Evolutionary conservation across 2,888 invertebrate species (phyloP), one percentile per base, ranked within the genome.

Genomic region (Adelphocoris suturalis): DNA sequence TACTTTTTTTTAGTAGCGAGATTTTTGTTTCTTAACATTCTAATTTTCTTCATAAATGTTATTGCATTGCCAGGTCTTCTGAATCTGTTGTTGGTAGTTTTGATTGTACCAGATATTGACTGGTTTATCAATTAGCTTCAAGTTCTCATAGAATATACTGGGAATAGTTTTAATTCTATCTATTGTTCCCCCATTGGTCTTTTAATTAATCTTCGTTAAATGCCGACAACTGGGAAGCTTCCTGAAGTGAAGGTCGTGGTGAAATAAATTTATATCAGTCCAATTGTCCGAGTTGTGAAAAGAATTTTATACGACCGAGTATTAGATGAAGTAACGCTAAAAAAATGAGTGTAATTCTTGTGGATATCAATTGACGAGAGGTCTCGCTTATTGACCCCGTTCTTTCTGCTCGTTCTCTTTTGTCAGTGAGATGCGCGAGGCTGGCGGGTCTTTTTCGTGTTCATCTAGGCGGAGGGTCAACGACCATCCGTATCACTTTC

Each of bases 351-450:
- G 86, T 75, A 86, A 47, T 75, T 75, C 86, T 75, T 86, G 86
- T 86, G 75, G 86, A 86, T 86, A 86, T 86, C 86, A 86, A 86
- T 86, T 86, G 57, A 19, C 61, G 0, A 47, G 75, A 47, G 75
- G 86, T 86, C 86, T 12, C 75, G 47, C 86, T 86, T 86, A 86
- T 86, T 86, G 86, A 86, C 86, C 86, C 47, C 75, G 23, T 75
- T 86, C 28, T 57, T 57, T 28, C 13, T 48, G 16, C 78, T 19
- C 78, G 55, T 55, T 85, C 57, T 57, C 85, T 23, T 52, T 85
- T 85, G 85, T 85, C 85, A 37, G 57, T 27, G 85, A 85, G 55
- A 61, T 4, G 57, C 37, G 61, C 16, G 28, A 61, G 85, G 37
- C 61, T 48, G 84, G n/a, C n/a, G n/a, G n/a, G 13, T n/a, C 52